Percentiles rank a stretch among this genome's conserved stretches.
Evolutionary conservation across 2,797 vertebrate genomes (phyloP).

Genomic region (Holocentrus rufus): DNA sequence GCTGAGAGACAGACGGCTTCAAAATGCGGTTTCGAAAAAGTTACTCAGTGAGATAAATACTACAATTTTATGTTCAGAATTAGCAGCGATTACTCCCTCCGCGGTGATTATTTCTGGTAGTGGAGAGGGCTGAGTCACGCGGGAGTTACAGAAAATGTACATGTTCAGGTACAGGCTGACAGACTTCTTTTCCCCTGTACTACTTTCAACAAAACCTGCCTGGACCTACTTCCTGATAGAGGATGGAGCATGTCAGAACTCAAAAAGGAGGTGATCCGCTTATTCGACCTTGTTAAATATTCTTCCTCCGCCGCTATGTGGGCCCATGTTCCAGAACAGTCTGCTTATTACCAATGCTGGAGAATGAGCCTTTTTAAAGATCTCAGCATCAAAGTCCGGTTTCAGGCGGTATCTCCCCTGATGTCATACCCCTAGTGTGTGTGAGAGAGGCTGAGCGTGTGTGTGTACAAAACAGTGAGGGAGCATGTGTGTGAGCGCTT

Average conservation of each 20-base stretch:
- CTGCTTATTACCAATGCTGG: slow-evolving; percentile 18
- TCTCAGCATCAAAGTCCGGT: slow-evolving; percentile 42
- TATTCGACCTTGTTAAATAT: slow-evolving; percentile 48
- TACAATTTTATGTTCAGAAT: slow-evolving; percentile 32
- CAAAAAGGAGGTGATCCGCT: slow-evolving; percentile 45
- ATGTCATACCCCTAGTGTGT: slow-evolving; percentile 3
- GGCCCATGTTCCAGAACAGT: slow-evolving; percentile 3
- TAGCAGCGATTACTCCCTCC: slow-evolving; percentile 34
- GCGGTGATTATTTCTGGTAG: slow-evolving; percentile 40
- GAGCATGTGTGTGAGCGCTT: slow-evolving; percentile 2
- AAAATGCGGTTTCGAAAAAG: slow-evolving; percentile 33
- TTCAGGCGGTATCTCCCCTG: slow-evolving; percentile 38
- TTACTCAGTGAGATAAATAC: slow-evolving; percentile 28
- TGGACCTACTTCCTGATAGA: neutral
- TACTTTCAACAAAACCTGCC: slow-evolving; percentile 29
- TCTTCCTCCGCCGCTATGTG: slow-evolving; percentile 23
- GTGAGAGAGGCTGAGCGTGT: slow-evolving; percentile 15
- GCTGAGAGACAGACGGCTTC: slow-evolving; percentile 26
- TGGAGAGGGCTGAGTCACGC: slow-evolving; percentile 58
- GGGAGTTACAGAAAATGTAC: slow-evolving; percentile 50
- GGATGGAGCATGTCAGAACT: slow-evolving; percentile 23
- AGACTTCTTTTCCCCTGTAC: neutral
- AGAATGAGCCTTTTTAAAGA: slow-evolving; percentile 31
- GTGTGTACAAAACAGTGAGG: neutral
- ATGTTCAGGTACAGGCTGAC: slow-evolving; percentile 11